Evolutionary conservation across 2,113 vertebrate genomes (phyloP).

Genomic region (Notothenia coriiceps): DNA sequence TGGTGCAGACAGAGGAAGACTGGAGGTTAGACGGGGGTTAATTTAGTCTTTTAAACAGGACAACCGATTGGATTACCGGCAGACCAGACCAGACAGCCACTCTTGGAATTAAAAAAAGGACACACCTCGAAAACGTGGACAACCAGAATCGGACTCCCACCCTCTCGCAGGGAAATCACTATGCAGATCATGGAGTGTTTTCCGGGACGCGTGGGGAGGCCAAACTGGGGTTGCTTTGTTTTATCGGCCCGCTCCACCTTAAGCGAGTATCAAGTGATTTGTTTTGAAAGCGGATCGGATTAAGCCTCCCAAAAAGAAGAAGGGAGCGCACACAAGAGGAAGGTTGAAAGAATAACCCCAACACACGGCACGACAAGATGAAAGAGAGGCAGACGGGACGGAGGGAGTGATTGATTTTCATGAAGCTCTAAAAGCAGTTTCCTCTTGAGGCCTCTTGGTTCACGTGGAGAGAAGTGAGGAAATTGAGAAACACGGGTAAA

Average conservation of each 20-base stretch:
- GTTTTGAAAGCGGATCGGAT: slow-evolving; percentile 70
- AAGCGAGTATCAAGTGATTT: slow-evolving; percentile 71
- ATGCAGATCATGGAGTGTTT: slow-evolving; percentile 71
- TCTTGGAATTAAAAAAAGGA: slow-evolving; percentile 72
- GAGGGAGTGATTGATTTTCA: slow-evolving; percentile 82
- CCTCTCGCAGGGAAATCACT: slow-evolving; percentile 44
- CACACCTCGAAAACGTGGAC: slow-evolving; percentile 68
- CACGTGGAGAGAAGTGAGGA: slow-evolving; percentile 51
- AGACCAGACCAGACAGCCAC: slow-evolving; percentile 54
- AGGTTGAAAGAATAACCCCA: slow-evolving; percentile 49
- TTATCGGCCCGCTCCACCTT: slow-evolving; percentile 41
- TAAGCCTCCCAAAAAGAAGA: slow-evolving; percentile 61
- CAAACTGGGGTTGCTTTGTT: slow-evolving; percentile 67
- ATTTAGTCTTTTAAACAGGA: slow-evolving; percentile 78
- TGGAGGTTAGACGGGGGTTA: slow-evolving; percentile 76
- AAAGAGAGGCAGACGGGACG: slow-evolving; percentile 65
- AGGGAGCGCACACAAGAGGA: slow-evolving; percentile 48
- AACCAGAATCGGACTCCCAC: slow-evolving; percentile 44
- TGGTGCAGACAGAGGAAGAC: slow-evolving; percentile 56
- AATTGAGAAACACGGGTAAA: slow-evolving; percentile 55
- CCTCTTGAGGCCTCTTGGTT: slow-evolving; percentile 72
- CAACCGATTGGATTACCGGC: slow-evolving; percentile 74
- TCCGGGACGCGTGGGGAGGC: slow-evolving; percentile 25
- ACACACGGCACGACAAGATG: slow-evolving; percentile 62
- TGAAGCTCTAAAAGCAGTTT: slow-evolving; percentile 74